Conservation (phyloP, 1,140 invertebrate species). For the Phenacoccus solenopsis region DNA sequence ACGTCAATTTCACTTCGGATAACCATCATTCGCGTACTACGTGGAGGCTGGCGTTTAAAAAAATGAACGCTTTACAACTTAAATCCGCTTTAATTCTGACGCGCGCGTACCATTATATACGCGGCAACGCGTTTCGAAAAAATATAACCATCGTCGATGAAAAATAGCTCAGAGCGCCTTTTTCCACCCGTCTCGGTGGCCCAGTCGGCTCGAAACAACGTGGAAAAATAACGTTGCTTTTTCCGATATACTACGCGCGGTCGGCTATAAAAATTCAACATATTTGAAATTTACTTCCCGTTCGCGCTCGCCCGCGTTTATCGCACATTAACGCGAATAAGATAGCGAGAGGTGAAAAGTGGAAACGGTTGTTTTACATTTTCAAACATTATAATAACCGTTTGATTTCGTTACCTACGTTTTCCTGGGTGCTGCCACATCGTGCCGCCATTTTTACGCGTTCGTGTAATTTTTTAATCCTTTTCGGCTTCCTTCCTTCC, state of each 20-base stretch:
- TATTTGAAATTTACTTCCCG: neutral
- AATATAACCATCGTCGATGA: too few species aligned
- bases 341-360: neutral
- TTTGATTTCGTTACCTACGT: neutral
- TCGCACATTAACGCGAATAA: neutral
- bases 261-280: neutral
- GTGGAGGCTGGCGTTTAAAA: neutral
- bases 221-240: neutral
- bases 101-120: neutral
- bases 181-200: neutral
- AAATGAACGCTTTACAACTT: neutral
- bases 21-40: too few species aligned
- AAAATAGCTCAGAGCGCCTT: neutral
- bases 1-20: too few species aligned
- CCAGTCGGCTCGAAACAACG: neutral
- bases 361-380: neutral
- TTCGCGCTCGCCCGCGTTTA: neutral
- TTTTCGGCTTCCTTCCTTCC: too few species aligned
- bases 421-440: neutral
- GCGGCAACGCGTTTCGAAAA: neutral
- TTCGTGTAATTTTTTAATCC: neutral
- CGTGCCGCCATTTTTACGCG: neutral
- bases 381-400: constrained; percentile 1
- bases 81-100: neutral
- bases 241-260: too few species aligned